Evolutionary conservation across 2,888 invertebrate species (phyloP), one percentile per base, ranked within the genome.

Genomic region (Diploptera punctata): DNA sequence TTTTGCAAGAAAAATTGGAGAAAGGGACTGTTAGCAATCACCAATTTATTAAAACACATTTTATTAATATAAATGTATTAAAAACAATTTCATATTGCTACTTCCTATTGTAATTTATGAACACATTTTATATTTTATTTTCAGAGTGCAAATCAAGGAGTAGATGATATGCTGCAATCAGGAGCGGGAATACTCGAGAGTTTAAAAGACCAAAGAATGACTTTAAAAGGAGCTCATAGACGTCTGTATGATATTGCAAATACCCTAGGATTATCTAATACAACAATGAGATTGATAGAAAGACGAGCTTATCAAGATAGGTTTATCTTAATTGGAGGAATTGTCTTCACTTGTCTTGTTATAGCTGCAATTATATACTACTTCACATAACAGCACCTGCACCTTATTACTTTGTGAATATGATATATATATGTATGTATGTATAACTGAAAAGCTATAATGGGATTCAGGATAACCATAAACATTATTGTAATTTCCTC

Each of bases 281-380:
- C 98, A 9, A 97, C 98, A 0, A 97, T 99, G 90, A 90, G 95
- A 76, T 85, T 98, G 47, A 98, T 98, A 77, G 98, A 99, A 80
- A 87, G 93, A 70, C 84, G 98, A 77, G 91, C 93, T 7, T 85
- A 89, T 0, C 94, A 97, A 80, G 98, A 99, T 82, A 96, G 95
- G 82, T 91, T 93, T 79, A 88, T 98, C 76, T 85, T 99, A 74
- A 87, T 94, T 73, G 93, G 92, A 5, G 98, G 98, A 67, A 94
- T 98, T 91, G 81, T 94, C 62, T 82, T 95, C 18, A 97, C 97
- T 0, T 82, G 93, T 71, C 80, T 92, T 69, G 86, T 97, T 70
- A 94, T 98, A 81, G 86, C 91, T 72, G 83, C 97, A 75, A 90
- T 95, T 60, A 89, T 96, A 77, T 80, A 80, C 73, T 86, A 86